Percentiles rank a stretch among this genome's conserved stretches.
phyloP scores from a whole-genome alignment of 2,797 vertebrate genomes.

The Phrynocephalus forsythii region DNA sequence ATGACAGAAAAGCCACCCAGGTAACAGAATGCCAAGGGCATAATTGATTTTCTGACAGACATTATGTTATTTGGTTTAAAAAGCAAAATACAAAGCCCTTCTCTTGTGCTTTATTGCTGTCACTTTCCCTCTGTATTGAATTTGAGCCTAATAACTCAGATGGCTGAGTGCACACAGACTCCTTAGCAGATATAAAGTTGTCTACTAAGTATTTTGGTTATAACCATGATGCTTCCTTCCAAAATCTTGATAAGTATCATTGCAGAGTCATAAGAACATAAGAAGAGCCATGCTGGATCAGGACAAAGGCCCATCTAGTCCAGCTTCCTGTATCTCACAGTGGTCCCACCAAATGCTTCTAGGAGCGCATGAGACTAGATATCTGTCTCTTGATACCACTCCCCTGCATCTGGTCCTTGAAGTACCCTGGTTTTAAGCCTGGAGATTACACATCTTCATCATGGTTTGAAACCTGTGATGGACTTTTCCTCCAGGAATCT shows the following conservation, averaged over 20 bases:
- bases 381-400: too few species aligned
- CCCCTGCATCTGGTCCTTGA: too few species aligned
- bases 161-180: neutral
- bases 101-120: neutral
- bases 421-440: too few species aligned
- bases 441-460: too few species aligned
- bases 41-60: constrained; percentile 18
- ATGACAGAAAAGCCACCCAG: constrained; percentile 41
- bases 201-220: constrained; percentile 5
- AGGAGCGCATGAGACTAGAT: too few species aligned
- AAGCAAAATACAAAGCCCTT: constrained; percentile 29
- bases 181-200: constrained; percentile 19
- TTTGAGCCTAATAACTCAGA: neutral
- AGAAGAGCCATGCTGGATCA: too few species aligned
- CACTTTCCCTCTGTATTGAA: constrained; percentile 25
- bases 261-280: neutral
- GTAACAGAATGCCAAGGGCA: constrained; percentile 36
- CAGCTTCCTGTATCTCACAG: too few species aligned
- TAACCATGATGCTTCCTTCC: neutral
- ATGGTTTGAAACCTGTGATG: too few species aligned
- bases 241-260: neutral
- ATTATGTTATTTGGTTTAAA: constrained; percentile 16
- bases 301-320: too few species aligned
- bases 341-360: too few species aligned
- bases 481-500: too few species aligned